Percentiles rank a stretch among this genome's conserved stretches.
phyloP scores from a whole-genome alignment of 1,140 invertebrate genomes.

The Cyclina sinensis region DNA sequence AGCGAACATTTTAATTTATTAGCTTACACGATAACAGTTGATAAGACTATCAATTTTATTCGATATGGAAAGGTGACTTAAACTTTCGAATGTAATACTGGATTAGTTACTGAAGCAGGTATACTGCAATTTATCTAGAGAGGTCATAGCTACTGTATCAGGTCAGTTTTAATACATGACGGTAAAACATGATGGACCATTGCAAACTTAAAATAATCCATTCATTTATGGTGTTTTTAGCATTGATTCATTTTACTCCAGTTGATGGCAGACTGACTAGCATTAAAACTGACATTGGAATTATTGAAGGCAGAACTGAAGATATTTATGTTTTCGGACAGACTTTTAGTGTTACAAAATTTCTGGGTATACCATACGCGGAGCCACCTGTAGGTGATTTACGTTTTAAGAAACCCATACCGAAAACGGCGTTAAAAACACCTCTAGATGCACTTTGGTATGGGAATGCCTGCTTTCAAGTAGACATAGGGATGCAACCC shows the following conservation, averaged over 20 bases:
- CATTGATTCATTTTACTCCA: background rate
- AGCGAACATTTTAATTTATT: too few species aligned
- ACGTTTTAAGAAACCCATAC: slow-evolving; percentile 95
- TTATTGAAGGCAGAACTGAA: background rate
- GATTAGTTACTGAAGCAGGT: too few species aligned
- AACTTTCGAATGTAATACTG: too few species aligned
- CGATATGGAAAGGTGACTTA: too few species aligned
- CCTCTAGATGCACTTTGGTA: slow-evolving; percentile 84
- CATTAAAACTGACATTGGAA: background rate
- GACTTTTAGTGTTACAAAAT: background rate
- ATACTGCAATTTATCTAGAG: too few species aligned
- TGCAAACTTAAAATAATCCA: too few species aligned
- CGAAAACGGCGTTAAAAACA: slow-evolving; percentile 81
- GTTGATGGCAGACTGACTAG: background rate
- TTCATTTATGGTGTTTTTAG: too few species aligned
- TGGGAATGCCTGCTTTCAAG: slow-evolving; percentile 87
- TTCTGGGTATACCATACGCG: slow-evolving; percentile 92
- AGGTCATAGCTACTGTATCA: too few species aligned
- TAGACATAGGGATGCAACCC: slow-evolving; percentile 60
- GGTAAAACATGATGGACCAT: too few species aligned
- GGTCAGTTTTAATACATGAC: too few species aligned
- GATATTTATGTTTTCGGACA: slow-evolving; percentile 3
- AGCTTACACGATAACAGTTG: too few species aligned
- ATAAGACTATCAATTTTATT: too few species aligned
- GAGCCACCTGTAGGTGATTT: slow-evolving; percentile 95